Percentiles rank a stretch among this genome's conserved stretches.
phyloP scores from a whole-genome alignment of 2,113 vertebrate species.

The Capreolus pygargus region DNA sequence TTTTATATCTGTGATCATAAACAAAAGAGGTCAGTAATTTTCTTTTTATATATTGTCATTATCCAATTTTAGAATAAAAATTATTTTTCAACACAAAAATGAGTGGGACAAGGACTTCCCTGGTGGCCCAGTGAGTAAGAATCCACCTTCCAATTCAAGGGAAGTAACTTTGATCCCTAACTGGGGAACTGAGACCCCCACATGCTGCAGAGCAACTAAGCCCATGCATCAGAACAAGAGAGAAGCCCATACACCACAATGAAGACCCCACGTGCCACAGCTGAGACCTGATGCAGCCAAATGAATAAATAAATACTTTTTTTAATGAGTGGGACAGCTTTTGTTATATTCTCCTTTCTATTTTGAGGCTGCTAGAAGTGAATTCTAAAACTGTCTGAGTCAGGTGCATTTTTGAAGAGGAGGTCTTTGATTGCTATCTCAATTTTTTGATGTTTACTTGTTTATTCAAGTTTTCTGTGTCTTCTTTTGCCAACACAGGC shows the following conservation, averaged over 20 bases:
- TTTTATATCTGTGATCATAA: neutral
- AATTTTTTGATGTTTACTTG: neutral
- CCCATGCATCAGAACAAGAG: neutral
- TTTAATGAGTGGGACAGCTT: neutral
- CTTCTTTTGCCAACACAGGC: neutral
- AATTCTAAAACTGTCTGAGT: neutral
- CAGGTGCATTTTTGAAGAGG: neutral
- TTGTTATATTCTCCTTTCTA: neutral
- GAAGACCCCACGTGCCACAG: neutral
- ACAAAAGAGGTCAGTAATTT: neutral
- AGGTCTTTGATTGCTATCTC: neutral
- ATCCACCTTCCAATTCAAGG: neutral
- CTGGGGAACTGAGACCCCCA: neutral
- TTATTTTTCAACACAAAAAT: neutral
- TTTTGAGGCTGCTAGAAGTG: neutral
- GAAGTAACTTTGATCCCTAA: neutral
- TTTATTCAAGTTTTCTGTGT: neutral
- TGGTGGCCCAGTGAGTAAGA: neutral
- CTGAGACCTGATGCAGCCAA: neutral
- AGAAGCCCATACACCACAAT: neutral
- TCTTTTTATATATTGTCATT: neutral
- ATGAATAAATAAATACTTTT: neutral
- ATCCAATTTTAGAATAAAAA: neutral
- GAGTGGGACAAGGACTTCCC: neutral
- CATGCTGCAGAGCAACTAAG: neutral